Percentiles rank a stretch among this genome's conserved stretches.
phyloP scores from a whole-genome alignment of 2,888 invertebrate species.

The Mythimna impura region DNA sequence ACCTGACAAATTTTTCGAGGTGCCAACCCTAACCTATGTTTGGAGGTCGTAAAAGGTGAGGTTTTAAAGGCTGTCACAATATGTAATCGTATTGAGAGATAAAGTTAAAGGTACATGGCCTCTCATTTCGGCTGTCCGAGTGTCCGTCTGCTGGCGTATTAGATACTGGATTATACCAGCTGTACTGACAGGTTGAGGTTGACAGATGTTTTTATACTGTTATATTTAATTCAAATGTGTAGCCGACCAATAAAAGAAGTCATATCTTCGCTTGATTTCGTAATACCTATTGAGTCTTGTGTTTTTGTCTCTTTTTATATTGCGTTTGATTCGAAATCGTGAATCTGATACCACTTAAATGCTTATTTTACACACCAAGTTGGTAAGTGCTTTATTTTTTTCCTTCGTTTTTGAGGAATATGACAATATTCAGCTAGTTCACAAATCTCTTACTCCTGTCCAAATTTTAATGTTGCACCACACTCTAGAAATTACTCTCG shows the following conservation, averaged over 20 bases:
- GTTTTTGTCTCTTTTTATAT: not conserved
- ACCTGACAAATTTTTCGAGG: not conserved
- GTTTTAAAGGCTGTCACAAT: slow-evolving; percentile 71
- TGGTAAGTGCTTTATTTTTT: no score
- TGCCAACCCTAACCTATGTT: slow-evolving; percentile 60
- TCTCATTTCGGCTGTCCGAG: slow-evolving; percentile 57
- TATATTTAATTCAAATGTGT: slow-evolving; percentile 29
- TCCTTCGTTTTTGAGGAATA: no score
- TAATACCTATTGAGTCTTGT: not conserved
- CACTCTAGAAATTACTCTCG: no score
- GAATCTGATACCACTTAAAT: no score
- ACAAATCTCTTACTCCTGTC: no score
- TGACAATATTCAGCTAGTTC: no score
- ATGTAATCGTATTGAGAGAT: slow-evolving; percentile 68
- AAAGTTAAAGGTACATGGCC: slow-evolving; percentile 44
- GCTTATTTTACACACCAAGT: no score
- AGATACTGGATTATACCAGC: slow-evolving; percentile 44
- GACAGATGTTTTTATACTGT: slow-evolving; percentile 42
- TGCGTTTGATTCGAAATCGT: no score
- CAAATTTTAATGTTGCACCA: no score
- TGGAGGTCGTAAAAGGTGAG: slow-evolving; percentile 73
- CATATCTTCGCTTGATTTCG: not conserved
- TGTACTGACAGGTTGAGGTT: slow-evolving; percentile 44
- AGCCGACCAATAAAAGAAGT: not conserved
- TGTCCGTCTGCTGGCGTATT: slow-evolving; percentile 39